Evolutionary conservation across 2,113 vertebrate species (phyloP).

Genomic region (Climacteris rufus): DNA sequence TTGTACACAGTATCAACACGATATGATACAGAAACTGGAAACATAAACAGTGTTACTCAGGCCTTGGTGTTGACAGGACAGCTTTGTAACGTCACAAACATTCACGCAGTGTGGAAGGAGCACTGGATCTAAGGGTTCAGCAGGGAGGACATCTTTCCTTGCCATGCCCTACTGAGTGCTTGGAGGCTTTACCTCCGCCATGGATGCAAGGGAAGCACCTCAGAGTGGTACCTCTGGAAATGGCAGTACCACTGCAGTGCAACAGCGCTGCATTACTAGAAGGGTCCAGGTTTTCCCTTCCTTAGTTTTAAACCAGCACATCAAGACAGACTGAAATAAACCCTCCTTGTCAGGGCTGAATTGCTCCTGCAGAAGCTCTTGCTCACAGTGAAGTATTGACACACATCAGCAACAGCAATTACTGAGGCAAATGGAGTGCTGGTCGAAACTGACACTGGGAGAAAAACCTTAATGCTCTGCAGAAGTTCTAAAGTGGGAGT

Average conservation of each 20-base stretch:
- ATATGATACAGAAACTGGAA: neutral
- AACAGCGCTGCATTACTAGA: neutral
- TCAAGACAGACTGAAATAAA: neutral
- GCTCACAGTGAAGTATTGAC: neutral
- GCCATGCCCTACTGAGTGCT: fast-evolving
- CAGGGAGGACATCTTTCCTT: neutral
- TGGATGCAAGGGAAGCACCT: neutral
- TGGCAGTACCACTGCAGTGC: neutral
- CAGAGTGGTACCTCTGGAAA: neutral
- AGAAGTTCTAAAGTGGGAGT: neutral
- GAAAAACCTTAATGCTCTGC: neutral
- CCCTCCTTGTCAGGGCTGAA: neutral
- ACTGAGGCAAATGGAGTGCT: neutral
- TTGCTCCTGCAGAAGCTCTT: neutral
- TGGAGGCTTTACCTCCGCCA: neutral
- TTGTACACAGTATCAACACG: neutral
- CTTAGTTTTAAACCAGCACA: neutral
- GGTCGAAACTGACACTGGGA: neutral
- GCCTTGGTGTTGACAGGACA: neutral
- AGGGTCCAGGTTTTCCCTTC: neutral
- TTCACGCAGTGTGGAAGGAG: neutral
- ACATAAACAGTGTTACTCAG: neutral
- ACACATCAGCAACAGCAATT: neutral
- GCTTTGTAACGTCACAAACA: neutral
- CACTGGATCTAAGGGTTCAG: neutral